These are phyloP conservation scores for Callaeas wilsoni DNA, from an alignment of 2,113 vertebrate species.

Conservation along the genomic window DNA sequence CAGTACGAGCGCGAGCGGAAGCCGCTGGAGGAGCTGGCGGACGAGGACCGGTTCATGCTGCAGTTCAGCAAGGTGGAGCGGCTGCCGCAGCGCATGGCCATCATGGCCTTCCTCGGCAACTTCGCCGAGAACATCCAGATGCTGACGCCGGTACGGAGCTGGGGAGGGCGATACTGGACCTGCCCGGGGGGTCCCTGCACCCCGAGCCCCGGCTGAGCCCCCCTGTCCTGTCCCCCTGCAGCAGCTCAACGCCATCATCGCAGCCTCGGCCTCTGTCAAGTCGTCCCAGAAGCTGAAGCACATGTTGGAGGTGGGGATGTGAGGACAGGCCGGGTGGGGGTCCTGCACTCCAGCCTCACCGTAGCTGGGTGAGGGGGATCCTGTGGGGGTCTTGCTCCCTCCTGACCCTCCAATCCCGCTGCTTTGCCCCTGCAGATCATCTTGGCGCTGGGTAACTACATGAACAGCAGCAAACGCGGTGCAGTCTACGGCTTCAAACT, in stretches of 20 bases:
- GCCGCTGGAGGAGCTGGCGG: slow-evolving; percentile 86
- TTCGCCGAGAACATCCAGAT: slow-evolving; percentile 86
- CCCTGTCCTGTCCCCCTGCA: slow-evolving; percentile 14
- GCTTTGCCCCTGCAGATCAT: slow-evolving; percentile 80
- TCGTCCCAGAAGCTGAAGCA: slow-evolving; percentile 90
- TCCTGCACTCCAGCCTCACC: fast-evolving
- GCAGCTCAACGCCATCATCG: slow-evolving; percentile 95
- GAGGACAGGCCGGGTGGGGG: neutral
- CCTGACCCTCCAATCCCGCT: neutral
- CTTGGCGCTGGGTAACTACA: slow-evolving; percentile 94
- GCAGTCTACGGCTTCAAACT: slow-evolving; percentile 89
- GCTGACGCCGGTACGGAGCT: slow-evolving; percentile 82
- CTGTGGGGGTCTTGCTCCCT: neutral
- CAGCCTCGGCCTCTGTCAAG: slow-evolving; percentile 91
- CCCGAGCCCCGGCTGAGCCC: neutral
- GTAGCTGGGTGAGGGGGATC: neutral
- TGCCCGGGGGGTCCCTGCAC: fast-evolving
- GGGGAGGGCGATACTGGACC: fast-evolving
- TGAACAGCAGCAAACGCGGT: slow-evolving; percentile 97
- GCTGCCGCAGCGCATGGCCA: slow-evolving; percentile 91
- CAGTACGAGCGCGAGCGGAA: slow-evolving; percentile 90
- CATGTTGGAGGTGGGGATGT: slow-evolving; percentile 89
- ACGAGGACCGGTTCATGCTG: slow-evolving; percentile 94
- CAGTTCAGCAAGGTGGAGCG: slow-evolving; percentile 92
- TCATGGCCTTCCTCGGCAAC: slow-evolving; percentile 95